Evolutionary conservation across 2,888 invertebrate species (phyloP), one percentile per base, ranked within the genome.

Genomic region (Amiota communis): DNA sequence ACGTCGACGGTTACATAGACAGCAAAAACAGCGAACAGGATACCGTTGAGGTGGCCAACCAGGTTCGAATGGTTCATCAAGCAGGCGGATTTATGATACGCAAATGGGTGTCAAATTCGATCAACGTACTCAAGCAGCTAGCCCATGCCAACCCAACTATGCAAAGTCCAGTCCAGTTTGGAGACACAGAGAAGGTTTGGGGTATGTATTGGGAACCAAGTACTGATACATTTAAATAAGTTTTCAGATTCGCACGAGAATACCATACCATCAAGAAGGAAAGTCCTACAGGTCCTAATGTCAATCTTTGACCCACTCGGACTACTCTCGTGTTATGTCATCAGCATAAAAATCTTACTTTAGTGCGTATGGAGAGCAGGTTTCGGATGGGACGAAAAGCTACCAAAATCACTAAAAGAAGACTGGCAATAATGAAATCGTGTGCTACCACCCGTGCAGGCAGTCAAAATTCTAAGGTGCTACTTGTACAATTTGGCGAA

Each of bases 401-500:
- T 51, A 51, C 53, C 53, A 12, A 23, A 23, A 3, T 23, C 23
- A 23, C 23, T 23, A 23, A 23, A 23, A 1, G 23, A 23, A 23
- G 23, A 23, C 23, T 23, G 23, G 23, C 23, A 23, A 23, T 3
- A 23, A 23, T 51, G 53, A 12, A 51, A 51, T 4, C 53, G 12
- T 51, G 53, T 51, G 23, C 23, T 23, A 3, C 23, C 23, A 23
- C 3, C 23, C 23, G 23, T 23, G 51, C 11, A 51, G 12, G 36
- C 46, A 0, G 20, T 70, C 1, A 13, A 2, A 2, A 57, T 74
- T n/a, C 72, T 65, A 9, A 17, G 70, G 49, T 72, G 74, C 49
- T 74, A 74, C 59, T 70, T 72, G 8, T 63, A 49, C 12, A 17
- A 64, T 1, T 15, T 74, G 1, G 70, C 59, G 12, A 48, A 56